These are phyloP conservation scores for Mesoligia furuncula DNA, from an alignment of 2,888 invertebrate species.

Conservation along the genomic window DNA sequence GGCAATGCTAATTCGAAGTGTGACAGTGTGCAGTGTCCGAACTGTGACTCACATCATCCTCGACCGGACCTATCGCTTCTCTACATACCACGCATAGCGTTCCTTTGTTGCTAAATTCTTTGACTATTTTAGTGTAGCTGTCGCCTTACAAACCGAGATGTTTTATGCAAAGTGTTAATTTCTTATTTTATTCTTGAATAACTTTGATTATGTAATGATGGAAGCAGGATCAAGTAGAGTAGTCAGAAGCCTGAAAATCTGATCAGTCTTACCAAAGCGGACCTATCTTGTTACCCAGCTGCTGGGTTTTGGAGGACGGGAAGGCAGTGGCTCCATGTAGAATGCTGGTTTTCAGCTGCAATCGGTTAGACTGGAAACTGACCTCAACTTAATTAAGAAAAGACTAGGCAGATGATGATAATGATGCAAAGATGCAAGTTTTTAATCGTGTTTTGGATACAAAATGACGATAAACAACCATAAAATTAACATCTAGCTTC, in stretches of 20 bases:
- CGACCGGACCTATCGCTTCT: conserved; percentile 15
- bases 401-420: neutral
- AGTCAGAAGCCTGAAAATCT: neutral
- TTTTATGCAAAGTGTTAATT: neutral
- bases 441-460: neutral
- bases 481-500: conserved; percentile 2
- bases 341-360: neutral
- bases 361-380: neutral
- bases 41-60: conserved; percentile 37
- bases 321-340: neutral
- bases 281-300: too few relatives aligned
- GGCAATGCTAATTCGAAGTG: too few relatives aligned
- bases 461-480: neutral
- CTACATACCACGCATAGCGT: conserved; percentile 32
- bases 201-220: too few relatives aligned
- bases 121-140: neutral
- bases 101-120: conserved; percentile 11
- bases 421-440: too few relatives aligned
- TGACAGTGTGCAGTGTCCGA: too few relatives aligned
- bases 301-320: neutral
- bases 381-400: neutral
- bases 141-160: neutral
- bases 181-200: neutral
- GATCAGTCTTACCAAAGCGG: neutral
- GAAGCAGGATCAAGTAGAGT: neutral